phyloP scores from a whole-genome alignment of 2,888 invertebrate species.

The Scaptomyza caliginosa region DNA sequence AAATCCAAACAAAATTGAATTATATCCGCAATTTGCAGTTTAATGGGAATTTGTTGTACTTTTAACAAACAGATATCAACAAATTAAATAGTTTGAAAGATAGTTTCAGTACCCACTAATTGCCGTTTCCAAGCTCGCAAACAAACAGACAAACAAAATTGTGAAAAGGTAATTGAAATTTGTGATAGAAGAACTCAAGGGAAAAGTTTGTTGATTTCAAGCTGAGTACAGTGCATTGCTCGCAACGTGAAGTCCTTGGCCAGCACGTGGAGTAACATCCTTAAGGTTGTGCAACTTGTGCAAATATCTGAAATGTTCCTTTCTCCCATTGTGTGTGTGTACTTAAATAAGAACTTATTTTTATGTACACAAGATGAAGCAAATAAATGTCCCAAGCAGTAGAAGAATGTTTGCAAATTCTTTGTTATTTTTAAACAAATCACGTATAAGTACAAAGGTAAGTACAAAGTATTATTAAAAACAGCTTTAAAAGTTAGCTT shows the following conservation, averaged over 20 bases:
- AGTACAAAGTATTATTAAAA: no score
- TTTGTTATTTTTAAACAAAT: no score
- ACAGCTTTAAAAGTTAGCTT: background rate
- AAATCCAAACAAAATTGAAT: background rate
- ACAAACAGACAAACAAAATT: background rate
- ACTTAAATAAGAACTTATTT: background rate
- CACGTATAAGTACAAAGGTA: no score
- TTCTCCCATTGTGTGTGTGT: background rate
- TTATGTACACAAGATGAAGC: background rate
- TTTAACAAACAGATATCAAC: background rate
- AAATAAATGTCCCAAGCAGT: background rate
- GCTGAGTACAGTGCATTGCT: background rate
- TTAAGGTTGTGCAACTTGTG: background rate
- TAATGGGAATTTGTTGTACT: background rate
- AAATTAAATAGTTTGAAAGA: background rate
- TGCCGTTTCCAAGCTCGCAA: background rate
- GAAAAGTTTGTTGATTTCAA: background rate
- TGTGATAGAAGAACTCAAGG: background rate
- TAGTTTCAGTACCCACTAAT: background rate
- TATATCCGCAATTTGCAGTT: background rate
- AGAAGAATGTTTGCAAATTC: no score
- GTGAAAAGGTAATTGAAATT: background rate
- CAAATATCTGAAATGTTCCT: background rate
- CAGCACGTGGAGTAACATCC: background rate
- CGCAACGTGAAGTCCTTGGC: background rate